phyloP scores from a whole-genome alignment of 2,113 vertebrate genomes.

The Oriolus oriolus region DNA sequence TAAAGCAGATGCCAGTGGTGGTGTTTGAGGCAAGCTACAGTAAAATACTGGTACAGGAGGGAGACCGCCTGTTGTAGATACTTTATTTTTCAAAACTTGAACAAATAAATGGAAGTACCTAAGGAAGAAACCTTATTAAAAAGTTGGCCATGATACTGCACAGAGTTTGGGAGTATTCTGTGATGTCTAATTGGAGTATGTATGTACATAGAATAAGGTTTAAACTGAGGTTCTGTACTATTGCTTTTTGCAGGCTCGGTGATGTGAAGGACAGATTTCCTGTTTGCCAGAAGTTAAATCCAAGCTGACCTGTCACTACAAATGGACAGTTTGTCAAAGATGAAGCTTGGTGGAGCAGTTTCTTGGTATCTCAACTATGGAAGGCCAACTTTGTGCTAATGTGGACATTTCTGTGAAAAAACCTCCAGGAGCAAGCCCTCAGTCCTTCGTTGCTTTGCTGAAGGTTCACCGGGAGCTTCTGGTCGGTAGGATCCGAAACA shows the following conservation, averaged over 20 bases:
- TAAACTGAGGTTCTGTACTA: background rate
- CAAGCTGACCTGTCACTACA: background rate
- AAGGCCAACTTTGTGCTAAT: slow-evolving; percentile 7
- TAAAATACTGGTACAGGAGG: background rate
- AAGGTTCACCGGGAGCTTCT: slow-evolving; percentile 82
- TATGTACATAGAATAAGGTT: background rate
- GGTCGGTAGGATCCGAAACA: slow-evolving; percentile 82
- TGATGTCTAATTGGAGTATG: background rate
- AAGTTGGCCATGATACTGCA: background rate
- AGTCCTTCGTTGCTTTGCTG: slow-evolving; percentile 64
- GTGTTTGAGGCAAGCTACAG: background rate
- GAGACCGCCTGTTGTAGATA: background rate
- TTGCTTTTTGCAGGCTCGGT: background rate
- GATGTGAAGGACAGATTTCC: background rate
- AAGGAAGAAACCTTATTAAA: background rate
- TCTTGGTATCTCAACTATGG: slow-evolving; percentile 53
- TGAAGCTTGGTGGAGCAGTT: slow-evolving; percentile 23
- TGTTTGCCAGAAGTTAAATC: background rate
- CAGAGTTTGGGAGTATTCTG: background rate
- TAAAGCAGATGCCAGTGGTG: background rate
- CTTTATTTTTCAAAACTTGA: background rate
- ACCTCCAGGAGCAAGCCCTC: background rate
- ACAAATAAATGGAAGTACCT: background rate
- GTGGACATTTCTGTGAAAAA: background rate
- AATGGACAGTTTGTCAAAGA: background rate